A percentile compares a stretch with the other conserved stretches of the same genome.
These are phyloP conservation scores for Phrynocephalus guinanensis DNA, from an alignment of 2,797 vertebrate species.

Conservation along the genomic window DNA sequence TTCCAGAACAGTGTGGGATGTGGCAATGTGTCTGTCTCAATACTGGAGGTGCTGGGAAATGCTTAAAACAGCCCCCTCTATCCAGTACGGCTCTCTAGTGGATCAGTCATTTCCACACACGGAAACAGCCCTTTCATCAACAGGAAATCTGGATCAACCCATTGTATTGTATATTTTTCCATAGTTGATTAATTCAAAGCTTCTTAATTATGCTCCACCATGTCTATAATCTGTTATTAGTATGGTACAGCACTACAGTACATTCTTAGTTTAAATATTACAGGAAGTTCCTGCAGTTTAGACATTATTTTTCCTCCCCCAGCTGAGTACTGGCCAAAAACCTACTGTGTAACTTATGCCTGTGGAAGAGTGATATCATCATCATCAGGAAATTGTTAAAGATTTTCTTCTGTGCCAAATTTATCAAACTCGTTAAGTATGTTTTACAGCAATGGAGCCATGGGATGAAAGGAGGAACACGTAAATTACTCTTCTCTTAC, in stretches of 20 bases:
- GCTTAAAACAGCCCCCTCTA: neutral
- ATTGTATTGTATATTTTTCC: neutral
- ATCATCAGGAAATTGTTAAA: no score
- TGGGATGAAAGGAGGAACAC: no score
- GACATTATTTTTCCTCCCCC: neutral
- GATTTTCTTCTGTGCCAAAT: no score
- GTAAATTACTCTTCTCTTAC: no score
- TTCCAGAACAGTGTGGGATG: neutral
- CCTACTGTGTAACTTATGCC: no score
- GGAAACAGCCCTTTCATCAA: neutral
- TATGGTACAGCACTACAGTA: neutral
- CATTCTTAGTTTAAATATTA: neutral
- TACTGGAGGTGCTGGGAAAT: neutral
- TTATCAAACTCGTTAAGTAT: no score
- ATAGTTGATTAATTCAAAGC: neutral
- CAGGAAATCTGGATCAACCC: neutral
- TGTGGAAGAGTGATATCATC: no score
- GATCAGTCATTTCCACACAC: neutral
- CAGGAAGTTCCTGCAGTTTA: neutral
- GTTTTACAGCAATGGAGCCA: no score
- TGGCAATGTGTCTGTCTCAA: neutral
- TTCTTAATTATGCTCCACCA: neutral
- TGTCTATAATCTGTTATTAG: no score
- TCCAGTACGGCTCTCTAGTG: neutral
- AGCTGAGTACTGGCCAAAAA: no score